Base-by-base conservation (phyloP, 2,113 vertebrate genomes). In the Larimichthys crocea region DNA sequence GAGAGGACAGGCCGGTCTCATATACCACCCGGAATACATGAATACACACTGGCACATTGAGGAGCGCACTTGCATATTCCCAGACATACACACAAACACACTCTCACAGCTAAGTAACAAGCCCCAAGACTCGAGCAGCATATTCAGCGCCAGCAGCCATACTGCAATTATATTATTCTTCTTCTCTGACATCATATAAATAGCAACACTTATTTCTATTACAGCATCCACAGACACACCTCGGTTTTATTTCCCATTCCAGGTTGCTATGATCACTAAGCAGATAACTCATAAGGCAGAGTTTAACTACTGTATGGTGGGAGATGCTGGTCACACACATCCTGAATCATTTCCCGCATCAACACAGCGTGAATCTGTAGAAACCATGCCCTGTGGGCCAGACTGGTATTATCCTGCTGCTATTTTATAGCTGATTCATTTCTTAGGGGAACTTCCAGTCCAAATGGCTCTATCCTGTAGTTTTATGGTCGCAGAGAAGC, bases 341-440 rank as follows among this genome's bases (percentile, higher is more conserved):
- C 76, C 80, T 70, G 85, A 89, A 83, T 91, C 86, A 87, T 86
- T 89, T 87, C 88, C 89, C 80, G 44, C 82, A 86, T 87, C 77
- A 74, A 52, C 87, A 29, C 89, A 80, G 89, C 62, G 29, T 82
- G 90, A 84, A 83, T 84, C 81, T 84, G 52, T 75, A 88, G 71
- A 88, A 89, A 83, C 24, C 17, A 17, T 81, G 81, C 69, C 85
- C 86, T 22, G 53, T 44, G 66, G 87, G 65, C 63, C 66, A 40
- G 81, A 76, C 77, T 65, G 55, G 68, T 82, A 50, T 88, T 79
- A 89, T 89, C 77, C 78, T 20, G 19, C 83, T 86, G 85, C 76
- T 83, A 57, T 92, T 92, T 91, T 91, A 93, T 82, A 78, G 91
- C 85, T 87, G 87, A 91, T 90, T 94, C 86, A 91, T 92, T 88